Base-by-base conservation (phyloP, 2,888 invertebrate genomes). In the Netelia virgata region DNA sequence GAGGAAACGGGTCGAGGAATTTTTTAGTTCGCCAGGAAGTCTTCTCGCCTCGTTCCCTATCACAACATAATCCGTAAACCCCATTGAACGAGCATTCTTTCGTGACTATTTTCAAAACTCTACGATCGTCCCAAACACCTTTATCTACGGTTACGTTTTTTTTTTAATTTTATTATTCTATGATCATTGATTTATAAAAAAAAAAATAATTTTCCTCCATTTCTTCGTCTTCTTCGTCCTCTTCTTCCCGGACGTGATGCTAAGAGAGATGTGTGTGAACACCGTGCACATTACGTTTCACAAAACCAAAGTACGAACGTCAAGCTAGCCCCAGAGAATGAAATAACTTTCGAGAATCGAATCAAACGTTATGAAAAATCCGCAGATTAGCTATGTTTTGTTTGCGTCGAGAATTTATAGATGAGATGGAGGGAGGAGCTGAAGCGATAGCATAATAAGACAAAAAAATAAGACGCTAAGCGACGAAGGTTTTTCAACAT, bases 51-150 rank as follows among this genome's bases (percentile, higher is more conserved):
- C 64, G 79, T 79, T 64, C 64, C 70, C 55, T 43, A 11, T 77
- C 50, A 43, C 53, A 79, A 18, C 10, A 55, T 66, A 57, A 43
- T 57, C 43, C n/a, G n/a, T 23, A 23, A 23, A 50, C 61, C 83
- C 64, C 81, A 74, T 82, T 69, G 20, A 82, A 83, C 78, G 79
- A 75, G 85, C 82, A 84, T 87, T 88, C 87, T 86, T 87, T 88
- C 82, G 86, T 82, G 74, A 86, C 87, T 88, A 28, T 77, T 63
- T 11, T 83, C 61, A 75, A 87, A 89, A 89, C 87, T 83, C 89
- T 88, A 89, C 87, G 77, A 88, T 87, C 89, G 88, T 86, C 87
- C 90, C 87, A 89, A 87, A 85, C 82, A 86, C 87, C 80, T 83
- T 86, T 80, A 82, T 68, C 80, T 70, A 78, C 70, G 50, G 43